These are phyloP conservation scores for Actias luna DNA, from an alignment of 2,888 invertebrate species.

Conservation along the genomic window DNA sequence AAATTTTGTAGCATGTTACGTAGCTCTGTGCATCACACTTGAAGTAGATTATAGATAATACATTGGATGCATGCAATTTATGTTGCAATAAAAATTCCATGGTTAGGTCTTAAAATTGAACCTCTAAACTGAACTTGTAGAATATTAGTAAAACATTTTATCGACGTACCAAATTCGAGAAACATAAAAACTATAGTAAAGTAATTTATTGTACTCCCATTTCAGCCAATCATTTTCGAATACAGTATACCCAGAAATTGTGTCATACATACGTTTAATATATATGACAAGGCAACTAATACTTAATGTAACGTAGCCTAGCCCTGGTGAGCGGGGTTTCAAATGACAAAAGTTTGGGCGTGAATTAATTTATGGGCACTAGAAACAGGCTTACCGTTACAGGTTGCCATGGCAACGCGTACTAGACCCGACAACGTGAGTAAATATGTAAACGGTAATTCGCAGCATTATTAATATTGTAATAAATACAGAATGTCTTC, in stretches of 20 bases:
- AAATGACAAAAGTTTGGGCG: background rate
- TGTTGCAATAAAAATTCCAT: too few relatives aligned
- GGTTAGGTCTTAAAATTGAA: too few relatives aligned
- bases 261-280: background rate
- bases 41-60: too few relatives aligned
- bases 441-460: background rate
- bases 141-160: too few relatives aligned
- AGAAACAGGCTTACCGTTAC: background rate
- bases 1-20: too few relatives aligned
- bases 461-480: background rate
- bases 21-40: too few relatives aligned
- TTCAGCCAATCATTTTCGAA: background rate
- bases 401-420: background rate
- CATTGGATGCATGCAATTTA: too few relatives aligned
- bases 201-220: too few relatives aligned
- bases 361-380: background rate
- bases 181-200: too few relatives aligned
- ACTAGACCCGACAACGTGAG: background rate
- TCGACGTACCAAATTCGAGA: too few relatives aligned
- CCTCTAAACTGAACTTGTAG: too few relatives aligned
- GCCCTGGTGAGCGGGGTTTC: background rate
- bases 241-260: background rate
- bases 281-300: background rate
- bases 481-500: slow-evolving; percentile 24
- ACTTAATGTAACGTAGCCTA: background rate